phyloP scores from a whole-genome alignment of 2,888 invertebrate species.

The Papilio demoleus region DNA sequence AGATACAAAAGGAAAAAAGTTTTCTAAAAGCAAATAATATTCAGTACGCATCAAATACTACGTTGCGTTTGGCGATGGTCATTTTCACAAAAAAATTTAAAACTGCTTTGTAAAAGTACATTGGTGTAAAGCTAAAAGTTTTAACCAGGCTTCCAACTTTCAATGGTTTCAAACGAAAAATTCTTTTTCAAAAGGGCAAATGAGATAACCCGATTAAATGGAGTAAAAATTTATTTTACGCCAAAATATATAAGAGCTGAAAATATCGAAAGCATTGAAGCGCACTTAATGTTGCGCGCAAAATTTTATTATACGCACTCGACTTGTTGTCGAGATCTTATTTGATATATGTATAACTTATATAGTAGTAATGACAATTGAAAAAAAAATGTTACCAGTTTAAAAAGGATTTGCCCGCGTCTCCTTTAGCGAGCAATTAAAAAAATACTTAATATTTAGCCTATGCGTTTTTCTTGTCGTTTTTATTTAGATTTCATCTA shows the following conservation, averaged over 20 bases:
- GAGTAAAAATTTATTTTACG: slow-evolving; percentile 16
- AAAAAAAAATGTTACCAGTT: too few species aligned
- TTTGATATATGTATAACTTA: background rate
- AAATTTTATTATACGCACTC: background rate
- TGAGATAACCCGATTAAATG: slow-evolving; percentile 17
- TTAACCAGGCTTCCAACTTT: background rate
- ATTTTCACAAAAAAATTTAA: background rate
- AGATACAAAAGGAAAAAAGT: background rate
- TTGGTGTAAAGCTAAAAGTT: background rate
- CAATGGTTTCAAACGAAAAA: background rate
- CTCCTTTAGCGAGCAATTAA: too few species aligned
- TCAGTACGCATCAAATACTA: background rate
- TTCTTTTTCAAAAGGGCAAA: slow-evolving; percentile 4
- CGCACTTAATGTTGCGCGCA: slow-evolving; percentile 4
- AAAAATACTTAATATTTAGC: too few species aligned
- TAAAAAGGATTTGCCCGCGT: too few species aligned
- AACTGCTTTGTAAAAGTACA: background rate
- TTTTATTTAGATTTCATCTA: too few species aligned
- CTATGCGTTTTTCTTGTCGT: too few species aligned
- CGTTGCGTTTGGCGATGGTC: background rate
- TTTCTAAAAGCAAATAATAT: background rate
- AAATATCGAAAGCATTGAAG: slow-evolving; percentile 14
- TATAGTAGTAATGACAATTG: too few species aligned
- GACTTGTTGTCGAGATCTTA: background rate
- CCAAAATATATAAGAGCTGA: slow-evolving; percentile 7